Conservation (phyloP, 2,113 vertebrate species). For the Numenius arquata region DNA sequence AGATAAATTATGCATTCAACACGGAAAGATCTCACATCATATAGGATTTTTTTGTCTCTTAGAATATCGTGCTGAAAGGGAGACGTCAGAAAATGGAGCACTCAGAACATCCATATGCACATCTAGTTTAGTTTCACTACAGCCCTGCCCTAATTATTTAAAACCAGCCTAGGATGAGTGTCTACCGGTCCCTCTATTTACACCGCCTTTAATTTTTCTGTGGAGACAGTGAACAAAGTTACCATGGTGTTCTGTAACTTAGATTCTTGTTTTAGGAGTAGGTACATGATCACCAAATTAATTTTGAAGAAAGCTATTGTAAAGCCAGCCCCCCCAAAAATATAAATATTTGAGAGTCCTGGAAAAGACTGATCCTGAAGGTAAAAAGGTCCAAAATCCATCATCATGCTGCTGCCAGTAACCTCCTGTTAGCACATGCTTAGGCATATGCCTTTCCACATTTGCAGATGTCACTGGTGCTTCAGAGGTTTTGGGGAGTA, state of each 20-base stretch:
- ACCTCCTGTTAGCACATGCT: not conserved
- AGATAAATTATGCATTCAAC: conserved; percentile 61
- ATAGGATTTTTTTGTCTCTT: conserved; percentile 17
- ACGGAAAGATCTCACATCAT: not conserved
- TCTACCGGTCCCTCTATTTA: not conserved
- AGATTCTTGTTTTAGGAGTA: not conserved
- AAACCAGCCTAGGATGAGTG: not conserved
- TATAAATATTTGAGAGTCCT: not conserved
- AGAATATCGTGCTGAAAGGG: not conserved
- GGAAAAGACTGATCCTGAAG: not conserved
- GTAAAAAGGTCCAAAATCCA: not conserved
- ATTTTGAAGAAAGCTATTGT: not conserved
- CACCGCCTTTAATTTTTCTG: not conserved
- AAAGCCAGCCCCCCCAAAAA: not conserved
- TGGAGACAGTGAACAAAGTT: not conserved
- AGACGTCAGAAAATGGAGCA: conserved; percentile 25
- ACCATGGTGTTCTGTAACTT: not conserved
- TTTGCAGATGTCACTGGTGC: not conserved
- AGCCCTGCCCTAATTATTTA: conserved; percentile 32
- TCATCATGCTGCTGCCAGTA: not conserved
- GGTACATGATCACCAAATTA: not conserved
- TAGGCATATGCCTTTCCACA: not conserved
- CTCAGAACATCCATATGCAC: conserved; percentile 24
- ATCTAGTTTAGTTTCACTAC: not conserved
- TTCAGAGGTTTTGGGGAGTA: conserved; percentile 26